These are phyloP conservation scores for Sphecodes monilicornis DNA, from an alignment of 2,888 invertebrate species.

Conservation along the genomic window DNA sequence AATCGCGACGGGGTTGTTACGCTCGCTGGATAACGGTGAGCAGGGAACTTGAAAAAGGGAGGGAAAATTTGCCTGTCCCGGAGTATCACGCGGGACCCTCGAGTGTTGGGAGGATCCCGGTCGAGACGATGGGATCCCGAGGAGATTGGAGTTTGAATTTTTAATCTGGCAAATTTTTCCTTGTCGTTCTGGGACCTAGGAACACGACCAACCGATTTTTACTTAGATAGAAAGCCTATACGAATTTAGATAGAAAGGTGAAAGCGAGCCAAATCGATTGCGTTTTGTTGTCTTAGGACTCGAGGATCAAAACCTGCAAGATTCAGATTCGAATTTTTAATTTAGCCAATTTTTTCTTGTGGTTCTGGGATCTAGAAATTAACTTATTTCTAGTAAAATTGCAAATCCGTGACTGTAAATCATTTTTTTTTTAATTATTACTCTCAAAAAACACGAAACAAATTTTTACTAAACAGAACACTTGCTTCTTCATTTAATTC, in stretches of 20 bases:
- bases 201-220: neutral
- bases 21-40: constrained; percentile 3
- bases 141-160: neutral
- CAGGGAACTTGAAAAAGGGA: constrained; percentile 13
- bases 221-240: neutral
- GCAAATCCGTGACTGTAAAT: too few relatives aligned
- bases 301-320: neutral
- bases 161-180: neutral
- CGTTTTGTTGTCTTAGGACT: neutral
- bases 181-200: neutral
- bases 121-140: neutral
- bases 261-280: neutral
- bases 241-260: neutral
- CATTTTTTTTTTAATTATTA: too few relatives aligned
- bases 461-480: too few relatives aligned
- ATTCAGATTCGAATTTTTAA: neutral
- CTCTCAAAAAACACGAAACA: too few relatives aligned
- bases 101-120: neutral
- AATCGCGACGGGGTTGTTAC: constrained; percentile 43
- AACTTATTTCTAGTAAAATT: too few relatives aligned
- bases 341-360: neutral
- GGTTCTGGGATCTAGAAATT: neutral
- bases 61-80: neutral
- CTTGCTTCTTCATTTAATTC: too few relatives aligned
- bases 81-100: neutral